These are phyloP conservation scores for Lasioglossum figueresi DNA, from an alignment of 2,888 invertebrate genomes.

Conservation along the genomic window DNA sequence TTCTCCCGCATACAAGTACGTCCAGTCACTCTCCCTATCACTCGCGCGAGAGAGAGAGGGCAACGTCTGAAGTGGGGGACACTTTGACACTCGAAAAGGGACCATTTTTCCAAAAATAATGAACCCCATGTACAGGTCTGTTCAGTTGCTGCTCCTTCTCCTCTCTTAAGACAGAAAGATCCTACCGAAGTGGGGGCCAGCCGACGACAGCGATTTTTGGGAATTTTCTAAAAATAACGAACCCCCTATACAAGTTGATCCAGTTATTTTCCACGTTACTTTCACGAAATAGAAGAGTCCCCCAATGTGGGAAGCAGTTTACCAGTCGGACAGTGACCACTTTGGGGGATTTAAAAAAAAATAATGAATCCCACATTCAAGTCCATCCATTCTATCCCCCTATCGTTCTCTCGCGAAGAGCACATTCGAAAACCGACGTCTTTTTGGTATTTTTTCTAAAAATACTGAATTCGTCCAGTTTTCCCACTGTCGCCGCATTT, in stretches of 20 bases:
- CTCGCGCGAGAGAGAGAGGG: not conserved
- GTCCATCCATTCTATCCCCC: slow-evolving; percentile 17
- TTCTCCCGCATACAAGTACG: slow-evolving; percentile 40
- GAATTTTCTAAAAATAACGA: too few relatives aligned
- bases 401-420: not conserved
- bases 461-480: not conserved
- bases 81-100: not conserved
- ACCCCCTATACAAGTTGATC: too few relatives aligned
- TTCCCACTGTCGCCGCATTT: not conserved
- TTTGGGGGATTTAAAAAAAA: not conserved
- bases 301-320: too few relatives aligned
- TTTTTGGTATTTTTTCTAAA: not conserved
- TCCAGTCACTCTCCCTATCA: slow-evolving; percentile 46
- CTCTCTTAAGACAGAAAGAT: not conserved
- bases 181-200: not conserved
- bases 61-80: not conserved
- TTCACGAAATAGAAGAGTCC: too few relatives aligned
- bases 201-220: too few relatives aligned
- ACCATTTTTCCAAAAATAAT: not conserved
- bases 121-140: not conserved
- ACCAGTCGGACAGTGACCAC: too few relatives aligned
- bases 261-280: too few relatives aligned
- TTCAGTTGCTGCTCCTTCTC: too few relatives aligned
- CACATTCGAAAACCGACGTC: not conserved
- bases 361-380: too few relatives aligned